These are phyloP conservation scores for Oligia strigilis DNA, from an alignment of 2,888 invertebrate genomes.

Conservation along the genomic window DNA sequence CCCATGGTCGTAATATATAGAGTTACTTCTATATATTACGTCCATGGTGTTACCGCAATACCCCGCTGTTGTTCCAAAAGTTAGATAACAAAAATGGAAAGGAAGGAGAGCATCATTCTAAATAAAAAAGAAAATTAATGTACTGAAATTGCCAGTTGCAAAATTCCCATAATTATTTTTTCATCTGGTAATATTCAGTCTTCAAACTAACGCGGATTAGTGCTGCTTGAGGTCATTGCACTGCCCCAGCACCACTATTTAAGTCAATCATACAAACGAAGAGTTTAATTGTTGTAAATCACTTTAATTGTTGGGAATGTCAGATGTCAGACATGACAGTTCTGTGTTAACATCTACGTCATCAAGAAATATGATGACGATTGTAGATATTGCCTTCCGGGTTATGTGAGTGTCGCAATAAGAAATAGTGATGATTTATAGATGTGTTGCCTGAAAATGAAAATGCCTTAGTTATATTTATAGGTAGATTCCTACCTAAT, in stretches of 20 bases:
- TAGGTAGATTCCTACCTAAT: background rate
- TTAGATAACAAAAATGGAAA: too few species aligned
- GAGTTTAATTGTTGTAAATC: conserved; percentile 65
- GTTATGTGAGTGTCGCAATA: conserved; percentile 3
- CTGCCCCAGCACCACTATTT: conserved; percentile 34
- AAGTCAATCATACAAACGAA: conserved; percentile 42
- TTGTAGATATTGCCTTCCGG: conserved; percentile 10
- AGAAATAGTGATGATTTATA: background rate
- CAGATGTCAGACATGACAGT: conserved; percentile 32
- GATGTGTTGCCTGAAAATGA: background rate
- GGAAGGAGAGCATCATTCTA: too few species aligned
- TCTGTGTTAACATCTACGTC: conserved; percentile 2
- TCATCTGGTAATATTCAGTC: background rate
- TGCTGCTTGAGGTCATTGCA: conserved; percentile 45
- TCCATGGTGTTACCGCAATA: too few species aligned
- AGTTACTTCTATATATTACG: too few species aligned
- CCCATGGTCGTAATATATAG: too few species aligned
- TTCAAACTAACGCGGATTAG: conserved; percentile 44
- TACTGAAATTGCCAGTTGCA: background rate
- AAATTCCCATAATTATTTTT: conserved; percentile 1
- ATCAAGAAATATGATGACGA: conserved; percentile 32
- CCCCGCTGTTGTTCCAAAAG: too few species aligned
- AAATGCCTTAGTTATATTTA: background rate
- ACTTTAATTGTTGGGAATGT: conserved; percentile 55
- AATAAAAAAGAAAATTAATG: background rate